Evolutionary conservation across 1,140 invertebrate genomes (phyloP).

Genomic region (Scaptomyza montana): DNA sequence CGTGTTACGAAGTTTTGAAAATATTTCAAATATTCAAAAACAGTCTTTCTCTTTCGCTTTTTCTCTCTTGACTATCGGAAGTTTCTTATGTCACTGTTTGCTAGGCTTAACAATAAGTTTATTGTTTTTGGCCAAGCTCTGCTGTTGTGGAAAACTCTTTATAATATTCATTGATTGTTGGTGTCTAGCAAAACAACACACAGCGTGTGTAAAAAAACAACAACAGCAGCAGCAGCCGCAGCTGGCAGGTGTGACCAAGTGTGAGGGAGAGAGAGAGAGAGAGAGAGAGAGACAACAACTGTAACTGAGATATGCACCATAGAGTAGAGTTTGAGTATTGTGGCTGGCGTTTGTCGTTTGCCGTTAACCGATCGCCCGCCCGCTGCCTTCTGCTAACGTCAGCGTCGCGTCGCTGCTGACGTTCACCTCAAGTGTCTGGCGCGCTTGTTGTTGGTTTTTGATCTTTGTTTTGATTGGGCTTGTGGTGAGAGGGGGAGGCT

Average conservation of each 20-base stretch:
- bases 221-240: conserved; percentile 39
- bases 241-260: conserved; percentile 24
- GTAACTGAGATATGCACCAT: neutral
- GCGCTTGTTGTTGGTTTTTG: conserved; percentile 50
- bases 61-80: neutral
- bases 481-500: conserved; percentile 26
- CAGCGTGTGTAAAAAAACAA: conserved; percentile 51
- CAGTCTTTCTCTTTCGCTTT: neutral
- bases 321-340: neutral
- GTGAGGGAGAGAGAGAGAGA: conserved; percentile 4
- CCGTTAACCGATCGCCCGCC: conserved; percentile 35
- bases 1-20: neutral
- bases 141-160: neutral
- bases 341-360: conserved; percentile 25
- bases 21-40: neutral
- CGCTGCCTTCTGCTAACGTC: conserved; percentile 20
- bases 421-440: conserved; percentile 43
- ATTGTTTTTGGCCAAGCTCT: conserved; percentile 13
- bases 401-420: conserved; percentile 5
- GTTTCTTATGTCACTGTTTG: neutral
- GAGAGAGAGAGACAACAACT: neutral
- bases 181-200: conserved; percentile 44
- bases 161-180: conserved; percentile 32
- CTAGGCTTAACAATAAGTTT: conserved; percentile 12
- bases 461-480: conserved; percentile 68